Percentiles rank a stretch among this genome's conserved stretches.
These are phyloP conservation scores for Cricetomys ansorgei DNA, from an alignment of 2,113 vertebrate genomes.

Conservation along the genomic window DNA sequence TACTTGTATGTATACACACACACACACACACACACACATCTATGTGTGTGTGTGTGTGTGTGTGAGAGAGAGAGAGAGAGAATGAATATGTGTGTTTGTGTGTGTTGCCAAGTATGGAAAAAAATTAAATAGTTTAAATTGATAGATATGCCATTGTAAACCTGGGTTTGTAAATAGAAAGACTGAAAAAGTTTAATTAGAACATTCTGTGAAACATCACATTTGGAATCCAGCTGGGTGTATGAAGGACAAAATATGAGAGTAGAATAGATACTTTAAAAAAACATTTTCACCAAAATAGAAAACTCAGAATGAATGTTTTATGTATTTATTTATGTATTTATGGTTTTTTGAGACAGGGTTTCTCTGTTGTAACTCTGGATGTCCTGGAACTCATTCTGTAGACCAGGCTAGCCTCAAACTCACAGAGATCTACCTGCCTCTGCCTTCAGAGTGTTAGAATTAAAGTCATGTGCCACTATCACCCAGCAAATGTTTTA, in stretches of 20 bases:
- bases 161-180: neutral
- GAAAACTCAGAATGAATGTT: conserved; percentile 12
- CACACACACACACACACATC: neutral
- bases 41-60: neutral
- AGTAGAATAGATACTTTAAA: neutral
- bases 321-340: too few relatives aligned
- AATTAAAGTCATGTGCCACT: too few relatives aligned
- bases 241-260: conserved; percentile 40
- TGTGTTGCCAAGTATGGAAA: neutral
- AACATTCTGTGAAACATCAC: conserved; percentile 57
- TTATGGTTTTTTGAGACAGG: too few relatives aligned
- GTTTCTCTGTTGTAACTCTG: too few relatives aligned
- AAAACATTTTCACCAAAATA: neutral
- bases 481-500: too few relatives aligned
- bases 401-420: too few relatives aligned
- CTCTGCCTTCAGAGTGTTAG: too few relatives aligned
- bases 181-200: conserved; percentile 24
- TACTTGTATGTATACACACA: neutral
- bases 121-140: conserved; percentile 33
- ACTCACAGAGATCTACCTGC: too few relatives aligned
- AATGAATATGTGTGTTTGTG: neutral
- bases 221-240: conserved; percentile 49
- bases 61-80: too few relatives aligned
- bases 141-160: neutral
- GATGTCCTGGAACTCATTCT: too few relatives aligned